phyloP scores from a whole-genome alignment of 2,888 invertebrate genomes.

The Fissipunctia ypsillon region DNA sequence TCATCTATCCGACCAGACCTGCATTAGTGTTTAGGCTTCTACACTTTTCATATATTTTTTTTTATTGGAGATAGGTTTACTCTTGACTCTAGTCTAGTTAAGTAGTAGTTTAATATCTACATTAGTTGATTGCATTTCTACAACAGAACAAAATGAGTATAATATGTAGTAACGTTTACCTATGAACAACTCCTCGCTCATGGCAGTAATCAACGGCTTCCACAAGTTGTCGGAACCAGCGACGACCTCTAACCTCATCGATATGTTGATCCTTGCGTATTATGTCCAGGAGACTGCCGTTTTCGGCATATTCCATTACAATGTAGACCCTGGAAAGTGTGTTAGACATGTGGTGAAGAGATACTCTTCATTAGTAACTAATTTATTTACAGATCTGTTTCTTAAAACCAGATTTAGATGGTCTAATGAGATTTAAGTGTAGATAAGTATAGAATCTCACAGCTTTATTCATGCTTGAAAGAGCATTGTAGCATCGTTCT shows the following conservation, averaged over 20 bases:
- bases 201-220: slow-evolving; percentile 95
- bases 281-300: slow-evolving; percentile 94
- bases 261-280: slow-evolving; percentile 93
- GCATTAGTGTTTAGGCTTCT: neutral
- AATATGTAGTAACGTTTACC: slow-evolving; percentile 87
- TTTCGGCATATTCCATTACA: slow-evolving; percentile 95
- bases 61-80: no score
- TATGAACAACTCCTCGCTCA: slow-evolving; percentile 94
- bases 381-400: neutral
- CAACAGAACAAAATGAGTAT: neutral
- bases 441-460: neutral
- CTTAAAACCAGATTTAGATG: neutral
- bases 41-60: no score
- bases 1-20: neutral
- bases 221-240: slow-evolving; percentile 93
- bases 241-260: slow-evolving; percentile 92
- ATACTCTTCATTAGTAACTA: neutral
- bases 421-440: neutral
- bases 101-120: neutral
- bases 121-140: neutral
- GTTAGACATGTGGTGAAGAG: neutral
- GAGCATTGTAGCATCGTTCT: neutral
- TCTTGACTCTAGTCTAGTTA: no score
- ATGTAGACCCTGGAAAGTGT: slow-evolving; percentile 92
- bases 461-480: neutral